phyloP scores from a whole-genome alignment of 2,888 invertebrate genomes.

The Drosophila antonietae region DNA sequence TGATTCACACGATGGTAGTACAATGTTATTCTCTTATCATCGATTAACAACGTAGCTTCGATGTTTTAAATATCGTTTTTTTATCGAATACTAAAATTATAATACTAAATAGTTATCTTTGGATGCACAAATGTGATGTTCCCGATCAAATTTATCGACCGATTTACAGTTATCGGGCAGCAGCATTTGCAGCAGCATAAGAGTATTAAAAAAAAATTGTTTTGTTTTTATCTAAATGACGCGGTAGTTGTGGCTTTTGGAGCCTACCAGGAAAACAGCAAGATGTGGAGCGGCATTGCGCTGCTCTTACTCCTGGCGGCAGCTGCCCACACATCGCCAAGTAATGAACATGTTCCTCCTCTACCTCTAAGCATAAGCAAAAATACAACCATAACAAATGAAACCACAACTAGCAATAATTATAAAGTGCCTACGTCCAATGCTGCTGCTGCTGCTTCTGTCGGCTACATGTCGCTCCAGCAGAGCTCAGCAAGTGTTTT shows the following conservation, averaged over 20 bases:
- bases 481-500: slow-evolving; percentile 68
- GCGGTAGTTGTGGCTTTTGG: slow-evolving; percentile 47
- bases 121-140: not conserved
- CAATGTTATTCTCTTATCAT: slow-evolving; percentile 3
- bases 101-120: not conserved
- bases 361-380: slow-evolving; percentile 73
- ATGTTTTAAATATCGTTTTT: not conserved
- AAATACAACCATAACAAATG: slow-evolving; percentile 52
- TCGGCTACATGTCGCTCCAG: slow-evolving; percentile 56
- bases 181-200: slow-evolving; percentile 35
- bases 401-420: slow-evolving; percentile 57
- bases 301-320: slow-evolving; percentile 54
- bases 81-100: not conserved
- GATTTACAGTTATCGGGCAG: slow-evolving; percentile 31
- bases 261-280: slow-evolving; percentile 53
- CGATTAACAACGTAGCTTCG: slow-evolving; percentile 3
- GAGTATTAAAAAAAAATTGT: slow-evolving; percentile 25
- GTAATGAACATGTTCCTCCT: slow-evolving; percentile 71
- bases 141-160: slow-evolving; percentile 26
- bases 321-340: slow-evolving; percentile 40
- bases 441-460: slow-evolving; percentile 35
- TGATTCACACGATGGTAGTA: slow-evolving; percentile 38
- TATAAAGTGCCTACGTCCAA: slow-evolving; percentile 80
- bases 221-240: slow-evolving; percentile 43
- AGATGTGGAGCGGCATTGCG: slow-evolving; percentile 47